phyloP scores from a whole-genome alignment of 2,113 vertebrate species.

The Pyxicephalus adspersus region DNA sequence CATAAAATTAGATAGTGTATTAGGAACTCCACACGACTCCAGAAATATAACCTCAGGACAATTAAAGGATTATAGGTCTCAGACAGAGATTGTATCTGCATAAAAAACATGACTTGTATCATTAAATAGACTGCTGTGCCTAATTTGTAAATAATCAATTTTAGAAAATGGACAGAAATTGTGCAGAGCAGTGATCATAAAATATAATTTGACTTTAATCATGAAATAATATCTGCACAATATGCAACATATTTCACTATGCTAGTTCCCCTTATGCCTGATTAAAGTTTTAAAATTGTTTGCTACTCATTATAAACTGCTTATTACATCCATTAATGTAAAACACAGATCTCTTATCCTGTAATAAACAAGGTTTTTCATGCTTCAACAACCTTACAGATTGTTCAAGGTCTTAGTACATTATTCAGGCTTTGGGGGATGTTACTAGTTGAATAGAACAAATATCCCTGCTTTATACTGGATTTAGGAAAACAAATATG shows the following conservation, averaged over 20 bases:
- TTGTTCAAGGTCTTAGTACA: too few species aligned
- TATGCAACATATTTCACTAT: background rate
- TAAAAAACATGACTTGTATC: conserved; percentile 34
- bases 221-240: background rate
- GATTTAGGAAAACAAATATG: too few species aligned
- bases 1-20: conserved; percentile 41
- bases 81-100: conserved; percentile 46
- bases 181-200: background rate
- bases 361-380: too few species aligned
- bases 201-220: background rate
- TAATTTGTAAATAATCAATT: conserved; percentile 51
- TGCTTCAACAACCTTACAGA: too few species aligned
- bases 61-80: conserved; percentile 55
- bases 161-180: conserved; percentile 15
- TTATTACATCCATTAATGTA: background rate
- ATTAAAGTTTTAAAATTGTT: background rate
- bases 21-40: conserved; percentile 36
- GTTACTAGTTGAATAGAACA: too few species aligned
- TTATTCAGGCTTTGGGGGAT: too few species aligned
- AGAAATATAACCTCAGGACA: conserved; percentile 49
- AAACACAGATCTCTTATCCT: too few species aligned
- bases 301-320: background rate
- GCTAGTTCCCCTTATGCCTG: too few species aligned
- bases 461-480: too few species aligned
- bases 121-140: conserved; percentile 36